phyloP scores from a whole-genome alignment of 2,797 vertebrate species.

The Heterohyrax brucei region DNA sequence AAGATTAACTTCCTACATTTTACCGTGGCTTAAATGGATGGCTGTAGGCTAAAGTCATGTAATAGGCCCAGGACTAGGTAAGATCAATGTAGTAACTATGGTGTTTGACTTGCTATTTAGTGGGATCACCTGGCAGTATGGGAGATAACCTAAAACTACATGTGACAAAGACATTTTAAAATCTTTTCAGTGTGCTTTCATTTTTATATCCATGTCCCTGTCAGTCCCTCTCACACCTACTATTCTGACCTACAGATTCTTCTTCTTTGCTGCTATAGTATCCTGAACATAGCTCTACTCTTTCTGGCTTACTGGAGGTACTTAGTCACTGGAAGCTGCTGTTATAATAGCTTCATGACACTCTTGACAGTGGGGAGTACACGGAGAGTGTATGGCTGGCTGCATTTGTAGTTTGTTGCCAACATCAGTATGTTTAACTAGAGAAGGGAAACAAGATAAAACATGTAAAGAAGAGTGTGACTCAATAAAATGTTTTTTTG shows the following conservation, averaged over 20 bases:
- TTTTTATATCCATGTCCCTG: background rate
- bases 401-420: background rate
- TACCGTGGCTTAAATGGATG: background rate
- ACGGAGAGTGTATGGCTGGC: background rate
- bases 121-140: background rate
- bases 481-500: background rate
- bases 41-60: background rate
- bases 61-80: background rate
- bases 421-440: background rate
- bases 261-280: background rate
- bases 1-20: background rate
- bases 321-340: background rate
- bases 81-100: background rate
- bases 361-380: background rate
- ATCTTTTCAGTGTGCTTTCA: background rate
- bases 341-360: background rate
- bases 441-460: background rate
- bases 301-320: background rate
- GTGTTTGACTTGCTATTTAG: background rate
- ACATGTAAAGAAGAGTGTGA: background rate
- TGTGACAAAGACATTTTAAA: background rate
- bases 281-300: background rate
- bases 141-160: background rate
- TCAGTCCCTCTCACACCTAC: background rate
- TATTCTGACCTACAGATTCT: background rate